phyloP scores from a whole-genome alignment of 1,140 invertebrate species.

The Drosophila eugracilis region DNA sequence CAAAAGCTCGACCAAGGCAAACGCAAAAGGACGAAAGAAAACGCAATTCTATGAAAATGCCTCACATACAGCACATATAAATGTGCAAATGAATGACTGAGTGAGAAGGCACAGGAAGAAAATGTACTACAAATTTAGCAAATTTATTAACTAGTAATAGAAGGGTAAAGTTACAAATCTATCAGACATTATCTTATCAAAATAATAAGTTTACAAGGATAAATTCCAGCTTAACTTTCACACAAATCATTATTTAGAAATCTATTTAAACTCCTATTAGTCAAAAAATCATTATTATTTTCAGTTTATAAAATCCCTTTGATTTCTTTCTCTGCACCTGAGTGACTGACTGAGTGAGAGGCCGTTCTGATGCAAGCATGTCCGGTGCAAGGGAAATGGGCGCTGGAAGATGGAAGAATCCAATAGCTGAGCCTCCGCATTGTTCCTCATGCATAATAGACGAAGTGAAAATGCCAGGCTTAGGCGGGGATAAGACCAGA shows the following conservation, averaged over 20 bases:
- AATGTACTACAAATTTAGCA: too few species aligned
- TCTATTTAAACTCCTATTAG: too few species aligned
- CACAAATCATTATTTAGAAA: too few species aligned
- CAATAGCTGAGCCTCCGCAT: constrained; percentile 51
- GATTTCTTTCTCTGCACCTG: neutral
- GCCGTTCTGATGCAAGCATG: constrained; percentile 65
- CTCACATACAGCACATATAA: constrained; percentile 55
- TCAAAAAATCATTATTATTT: neutral
- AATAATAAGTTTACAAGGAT: too few species aligned
- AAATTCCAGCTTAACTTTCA: too few species aligned
- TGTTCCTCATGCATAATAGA: constrained; percentile 66
- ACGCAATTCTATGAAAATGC: constrained; percentile 49
- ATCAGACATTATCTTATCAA: too few species aligned
- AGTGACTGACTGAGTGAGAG: constrained; percentile 35
- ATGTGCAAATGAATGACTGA: constrained; percentile 72
- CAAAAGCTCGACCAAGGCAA: constrained; percentile 65
- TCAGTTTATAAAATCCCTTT: neutral
- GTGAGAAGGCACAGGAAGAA: constrained; percentile 34
- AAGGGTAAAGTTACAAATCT: too few species aligned
- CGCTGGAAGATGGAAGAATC: neutral
- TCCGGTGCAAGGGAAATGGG: constrained; percentile 59
- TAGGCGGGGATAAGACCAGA: constrained; percentile 20
- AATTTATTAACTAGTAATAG: too few species aligned
- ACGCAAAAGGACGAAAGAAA: constrained; percentile 47
- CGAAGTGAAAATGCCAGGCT: constrained; percentile 9